These are phyloP conservation scores for Hystrix cristata DNA, from an alignment of 2,113 vertebrate genomes.

Conservation along the genomic window DNA sequence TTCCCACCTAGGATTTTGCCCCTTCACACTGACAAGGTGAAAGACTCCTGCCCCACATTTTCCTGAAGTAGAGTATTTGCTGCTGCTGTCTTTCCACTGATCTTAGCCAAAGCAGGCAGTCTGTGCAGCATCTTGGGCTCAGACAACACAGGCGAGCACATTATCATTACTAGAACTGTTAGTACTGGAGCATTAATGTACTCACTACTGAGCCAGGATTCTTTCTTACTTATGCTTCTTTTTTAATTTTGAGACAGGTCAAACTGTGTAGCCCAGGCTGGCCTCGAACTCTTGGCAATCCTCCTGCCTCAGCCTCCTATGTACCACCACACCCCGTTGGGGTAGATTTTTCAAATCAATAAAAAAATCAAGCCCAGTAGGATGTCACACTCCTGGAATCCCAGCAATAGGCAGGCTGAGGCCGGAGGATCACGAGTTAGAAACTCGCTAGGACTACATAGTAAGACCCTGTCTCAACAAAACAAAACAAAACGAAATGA, in stretches of 20 bases:
- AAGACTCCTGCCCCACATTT: not conserved
- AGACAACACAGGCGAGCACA: not conserved
- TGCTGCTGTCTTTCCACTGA: not conserved
- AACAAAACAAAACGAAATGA: not conserved
- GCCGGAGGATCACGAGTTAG: not conserved
- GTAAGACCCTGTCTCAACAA: not conserved
- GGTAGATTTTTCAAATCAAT: conserved; percentile 8
- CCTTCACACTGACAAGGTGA: not conserved
- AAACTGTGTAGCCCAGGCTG: not conserved
- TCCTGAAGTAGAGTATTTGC: not conserved
- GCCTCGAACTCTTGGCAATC: not conserved
- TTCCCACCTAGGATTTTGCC: conserved; percentile 5
- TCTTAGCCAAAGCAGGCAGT: not conserved
- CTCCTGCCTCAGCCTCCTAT: not conserved
- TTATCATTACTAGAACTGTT: not conserved
- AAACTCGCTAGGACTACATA: not conserved
- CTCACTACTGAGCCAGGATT: not conserved
- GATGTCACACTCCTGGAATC: not conserved
- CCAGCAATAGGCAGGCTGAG: not conserved
- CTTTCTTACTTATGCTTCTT: not conserved
- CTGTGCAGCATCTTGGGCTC: not conserved
- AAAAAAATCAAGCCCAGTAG: not conserved
- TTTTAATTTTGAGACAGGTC: not conserved
- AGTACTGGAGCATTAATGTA: not conserved
- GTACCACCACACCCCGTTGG: not conserved